phyloP scores from a whole-genome alignment of 1,140 invertebrate genomes.

The Bombus breviceps region DNA sequence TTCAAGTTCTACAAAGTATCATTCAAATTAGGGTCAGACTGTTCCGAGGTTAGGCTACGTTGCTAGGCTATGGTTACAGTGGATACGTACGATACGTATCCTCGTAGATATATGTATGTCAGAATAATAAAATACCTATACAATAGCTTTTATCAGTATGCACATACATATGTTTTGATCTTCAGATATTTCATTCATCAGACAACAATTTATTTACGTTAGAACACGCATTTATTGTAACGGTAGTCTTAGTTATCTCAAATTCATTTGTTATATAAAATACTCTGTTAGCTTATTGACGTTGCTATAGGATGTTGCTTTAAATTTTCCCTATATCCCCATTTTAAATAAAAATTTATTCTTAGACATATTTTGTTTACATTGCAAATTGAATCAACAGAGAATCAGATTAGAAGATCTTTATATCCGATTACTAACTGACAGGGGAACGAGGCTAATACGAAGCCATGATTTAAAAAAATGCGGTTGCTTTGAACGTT shows the following conservation, averaged over 20 bases:
- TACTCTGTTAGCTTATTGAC: not conserved
- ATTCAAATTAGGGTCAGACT: too few species aligned
- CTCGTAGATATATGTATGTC: too few species aligned
- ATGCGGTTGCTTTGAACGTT: not conserved
- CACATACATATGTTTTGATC: too few species aligned
- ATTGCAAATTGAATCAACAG: conserved; percentile 9
- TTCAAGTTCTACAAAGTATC: too few species aligned
- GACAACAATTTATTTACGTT: not conserved
- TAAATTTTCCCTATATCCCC: not conserved
- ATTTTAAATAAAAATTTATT: not conserved
- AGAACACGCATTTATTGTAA: not conserved
- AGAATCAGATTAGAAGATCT: conserved; percentile 29
- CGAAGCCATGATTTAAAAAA: not conserved
- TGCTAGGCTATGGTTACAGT: too few species aligned
- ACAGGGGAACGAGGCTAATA: conserved; percentile 18
- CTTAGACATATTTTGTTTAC: not conserved
- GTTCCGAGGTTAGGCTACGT: too few species aligned
- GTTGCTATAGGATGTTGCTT: not conserved
- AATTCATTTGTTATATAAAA: not conserved
- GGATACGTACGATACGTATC: too few species aligned
- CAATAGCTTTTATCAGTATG: too few species aligned
- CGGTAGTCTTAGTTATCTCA: not conserved
- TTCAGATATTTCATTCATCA: not conserved
- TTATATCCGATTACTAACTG: conserved; percentile 18
- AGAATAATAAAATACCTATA: too few species aligned